A percentile compares a stretch with the other conserved stretches of the same genome.
phyloP scores from a whole-genome alignment of 1,140 invertebrate species.

The Oreohelix idahoensis region DNA sequence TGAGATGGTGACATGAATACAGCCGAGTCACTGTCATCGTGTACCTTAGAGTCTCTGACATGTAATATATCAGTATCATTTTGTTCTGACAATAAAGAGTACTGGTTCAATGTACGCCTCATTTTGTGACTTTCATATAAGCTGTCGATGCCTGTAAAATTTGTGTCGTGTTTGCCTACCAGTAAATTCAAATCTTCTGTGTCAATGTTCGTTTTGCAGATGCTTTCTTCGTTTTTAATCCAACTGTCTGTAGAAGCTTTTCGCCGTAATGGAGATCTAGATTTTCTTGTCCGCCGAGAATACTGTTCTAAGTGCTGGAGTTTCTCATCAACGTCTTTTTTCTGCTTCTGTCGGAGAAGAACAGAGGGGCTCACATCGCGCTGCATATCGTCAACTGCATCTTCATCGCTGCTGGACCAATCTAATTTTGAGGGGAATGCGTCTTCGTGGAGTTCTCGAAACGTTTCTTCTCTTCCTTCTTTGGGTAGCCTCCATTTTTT shows the following conservation, averaged over 20 bases:
- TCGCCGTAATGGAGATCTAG: constrained; percentile 5
- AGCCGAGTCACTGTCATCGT: not conserved
- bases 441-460: not conserved
- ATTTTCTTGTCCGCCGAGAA: not conserved
- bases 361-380: constrained; percentile 20
- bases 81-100: not conserved
- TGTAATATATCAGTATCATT: not conserved
- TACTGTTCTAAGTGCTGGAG: not conserved
- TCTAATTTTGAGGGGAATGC: not conserved
- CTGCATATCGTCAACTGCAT: not conserved
- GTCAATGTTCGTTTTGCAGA: not conserved
- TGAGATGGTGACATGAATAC: not conserved
- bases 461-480: not conserved
- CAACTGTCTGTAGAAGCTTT: not conserved
- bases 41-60: not conserved
- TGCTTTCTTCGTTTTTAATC: not conserved
- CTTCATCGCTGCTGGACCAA: constrained; percentile 26
- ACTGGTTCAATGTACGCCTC: not conserved
- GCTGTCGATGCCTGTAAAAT: not conserved
- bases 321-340: constrained; percentile 14
- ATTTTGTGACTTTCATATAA: not conserved
- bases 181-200: not conserved
- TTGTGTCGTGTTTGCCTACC: not conserved
- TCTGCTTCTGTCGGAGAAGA: constrained; percentile 24
- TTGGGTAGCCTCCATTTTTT: not conserved